These are phyloP conservation scores for Acanthosepion pharaonis DNA, from an alignment of 2,888 invertebrate genomes.

Conservation along the genomic window DNA sequence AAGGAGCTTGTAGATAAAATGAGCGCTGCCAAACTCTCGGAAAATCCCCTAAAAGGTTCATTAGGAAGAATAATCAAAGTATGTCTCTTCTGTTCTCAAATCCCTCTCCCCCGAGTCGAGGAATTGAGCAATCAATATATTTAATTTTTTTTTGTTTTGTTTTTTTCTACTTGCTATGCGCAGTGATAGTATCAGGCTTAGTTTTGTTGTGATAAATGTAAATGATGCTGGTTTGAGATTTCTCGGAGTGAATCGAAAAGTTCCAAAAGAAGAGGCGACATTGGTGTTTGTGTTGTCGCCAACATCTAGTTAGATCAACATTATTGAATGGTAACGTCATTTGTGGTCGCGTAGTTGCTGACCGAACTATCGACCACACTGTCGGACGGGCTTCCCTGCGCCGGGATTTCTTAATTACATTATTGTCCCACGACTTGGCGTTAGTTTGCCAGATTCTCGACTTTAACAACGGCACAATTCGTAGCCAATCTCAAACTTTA, in stretches of 20 bases:
- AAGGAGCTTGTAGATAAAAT: too few species aligned
- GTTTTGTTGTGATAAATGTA: not conserved
- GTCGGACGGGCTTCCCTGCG: not conserved
- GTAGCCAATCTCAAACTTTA: not conserved
- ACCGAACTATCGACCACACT: not conserved
- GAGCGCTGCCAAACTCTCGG: too few species aligned
- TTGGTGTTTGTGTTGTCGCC: not conserved
- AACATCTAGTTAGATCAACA: not conserved
- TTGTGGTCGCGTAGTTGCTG: not conserved
- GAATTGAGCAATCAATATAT: too few species aligned
- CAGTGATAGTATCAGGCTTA: not conserved
- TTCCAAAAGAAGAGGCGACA: not conserved
- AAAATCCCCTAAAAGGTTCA: too few species aligned
- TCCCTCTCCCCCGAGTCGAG: too few species aligned
- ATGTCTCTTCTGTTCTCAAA: too few species aligned
- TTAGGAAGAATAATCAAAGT: too few species aligned
- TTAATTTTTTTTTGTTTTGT: not conserved
- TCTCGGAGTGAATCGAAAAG: not conserved
- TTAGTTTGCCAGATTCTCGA: not conserved
- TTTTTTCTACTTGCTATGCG: not conserved
- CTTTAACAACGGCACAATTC: not conserved
- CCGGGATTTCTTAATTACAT: not conserved
- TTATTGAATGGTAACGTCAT: not conserved
- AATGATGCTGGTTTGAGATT: not conserved
- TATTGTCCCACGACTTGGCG: not conserved